A percentile compares a stretch with the other conserved stretches of the same genome.
phyloP scores from a whole-genome alignment of 2,797 vertebrate species.

The Macrochelys suwanniensis region DNA sequence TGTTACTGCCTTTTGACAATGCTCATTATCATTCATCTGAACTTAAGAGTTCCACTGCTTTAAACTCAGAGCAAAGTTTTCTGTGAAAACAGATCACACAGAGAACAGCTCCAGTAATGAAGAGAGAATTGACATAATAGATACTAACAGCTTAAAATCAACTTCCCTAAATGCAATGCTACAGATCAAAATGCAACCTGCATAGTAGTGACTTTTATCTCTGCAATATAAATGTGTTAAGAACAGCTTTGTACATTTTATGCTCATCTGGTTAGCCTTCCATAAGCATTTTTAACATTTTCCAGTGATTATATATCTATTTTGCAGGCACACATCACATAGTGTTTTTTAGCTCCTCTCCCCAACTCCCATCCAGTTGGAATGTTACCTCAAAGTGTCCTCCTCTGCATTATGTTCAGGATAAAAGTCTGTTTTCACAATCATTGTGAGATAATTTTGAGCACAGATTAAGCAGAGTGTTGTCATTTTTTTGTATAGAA shows the following conservation, averaged over 20 bases:
- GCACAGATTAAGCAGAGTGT: background rate
- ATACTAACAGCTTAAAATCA: constrained; percentile 20
- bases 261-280: background rate
- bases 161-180: background rate
- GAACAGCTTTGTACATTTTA: background rate
- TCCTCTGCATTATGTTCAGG: background rate
- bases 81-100: constrained; percentile 51
- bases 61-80: constrained; percentile 4
- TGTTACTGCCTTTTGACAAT: constrained; percentile 77
- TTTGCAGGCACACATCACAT: background rate
- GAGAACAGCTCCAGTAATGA: background rate
- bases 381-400: background rate
- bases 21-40: constrained; percentile 79
- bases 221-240: background rate
- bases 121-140: constrained; percentile 38
- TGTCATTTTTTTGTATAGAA: background rate
- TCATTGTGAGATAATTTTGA: constrained; percentile 3
- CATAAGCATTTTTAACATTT: background rate
- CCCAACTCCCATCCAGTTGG: background rate
- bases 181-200: background rate
- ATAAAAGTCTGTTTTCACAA: background rate
- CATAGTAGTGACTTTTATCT: background rate
- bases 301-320: background rate
- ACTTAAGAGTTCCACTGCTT: constrained; percentile 56
- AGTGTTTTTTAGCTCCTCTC: background rate